These are phyloP conservation scores for Cyanoramphus novaezelandiae DNA, from an alignment of 2,113 vertebrate species.

Conservation along the genomic window DNA sequence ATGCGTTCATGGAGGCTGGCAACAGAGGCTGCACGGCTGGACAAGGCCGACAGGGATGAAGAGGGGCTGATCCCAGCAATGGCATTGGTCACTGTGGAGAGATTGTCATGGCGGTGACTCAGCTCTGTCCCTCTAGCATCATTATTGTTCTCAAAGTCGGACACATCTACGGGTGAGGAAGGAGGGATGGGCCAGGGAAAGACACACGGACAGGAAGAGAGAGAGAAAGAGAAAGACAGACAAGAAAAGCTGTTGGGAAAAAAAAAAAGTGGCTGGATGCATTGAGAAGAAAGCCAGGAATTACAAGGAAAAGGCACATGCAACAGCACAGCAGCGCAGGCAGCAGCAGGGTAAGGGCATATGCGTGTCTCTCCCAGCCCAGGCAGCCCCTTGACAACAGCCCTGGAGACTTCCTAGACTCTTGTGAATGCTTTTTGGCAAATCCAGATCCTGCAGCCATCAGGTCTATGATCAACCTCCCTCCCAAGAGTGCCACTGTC, in stretches of 20 bases:
- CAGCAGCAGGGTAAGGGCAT: neutral
- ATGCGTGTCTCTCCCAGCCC: neutral
- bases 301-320: conserved; percentile 29
- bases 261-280: conserved; percentile 14
- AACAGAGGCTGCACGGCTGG: conserved; percentile 92
- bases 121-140: conserved; percentile 74
- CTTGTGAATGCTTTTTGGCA: neutral
- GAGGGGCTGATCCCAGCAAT: conserved; percentile 96
- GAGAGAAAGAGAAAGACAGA: conserved; percentile 70
- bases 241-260: conserved; percentile 66
- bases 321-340: neutral
- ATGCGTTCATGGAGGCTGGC: conserved; percentile 94
- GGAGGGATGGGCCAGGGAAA: conserved; percentile 27
- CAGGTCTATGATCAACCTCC: neutral
- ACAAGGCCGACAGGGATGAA: conserved; percentile 90
- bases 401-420: neutral
- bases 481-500: neutral
- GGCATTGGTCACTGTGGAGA: conserved; percentile 98
- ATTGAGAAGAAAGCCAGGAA: conserved; percentile 52
- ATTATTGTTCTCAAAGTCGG: conserved; percentile 88
- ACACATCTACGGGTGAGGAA: conserved; percentile 77
- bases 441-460: neutral
- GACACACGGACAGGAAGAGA: conserved; percentile 59
- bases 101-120: conserved; percentile 88
- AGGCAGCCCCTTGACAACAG: neutral